Base-by-base conservation (phyloP, 2,888 invertebrate genomes). In the Fragum fragum region DNA sequence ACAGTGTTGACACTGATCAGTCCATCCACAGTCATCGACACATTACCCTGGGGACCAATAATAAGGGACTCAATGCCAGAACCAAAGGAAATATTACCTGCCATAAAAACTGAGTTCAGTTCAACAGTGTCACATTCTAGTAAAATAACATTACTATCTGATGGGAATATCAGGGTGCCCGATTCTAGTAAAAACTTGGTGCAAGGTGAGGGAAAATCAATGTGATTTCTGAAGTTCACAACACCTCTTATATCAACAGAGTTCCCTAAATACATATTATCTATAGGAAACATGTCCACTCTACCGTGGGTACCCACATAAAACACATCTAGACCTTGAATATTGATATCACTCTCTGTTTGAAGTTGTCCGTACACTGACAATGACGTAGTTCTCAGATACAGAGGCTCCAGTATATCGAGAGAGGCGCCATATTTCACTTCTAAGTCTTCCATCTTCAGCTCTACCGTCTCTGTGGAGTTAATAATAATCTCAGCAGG, bases 91-190 rank as follows among this genome's bases (percentile, higher is more conserved):
- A 90, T 75, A 14, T 23, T 77, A n/a, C 85, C 88, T 7, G 89
- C 85, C 16, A 78, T 52, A 73, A 90, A 88, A 2, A 47, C 39
- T 16, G 87, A 83, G 73, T 91, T 88, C 21, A 91, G 83, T 69
- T 82, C 79, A 16, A 91, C 85, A 28, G 47, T 76, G 16, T 47
- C 47, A 79, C 91, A 91, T 70, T 86, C 87, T 23, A 90, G 32
- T n/a, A 73, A 82, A 9, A 87, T 70, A 18, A 71, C 75, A 21
- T 87, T 79, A n/a, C 68, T 53, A 1, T 74, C 79, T 0, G 66
- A 69, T 3, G 84, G 81, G 88, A 87, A 90, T 0, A 71, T 70
- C 0, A 90, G 36, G 0, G 36, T 52, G n/a, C 69, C 52, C 23
- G 87, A 85, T 18, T 84, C 83, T 5, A 90, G 69, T 2, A 68